Evolutionary conservation across 2,888 invertebrate species (phyloP).

Genomic region (Mesochorus sp.): DNA sequence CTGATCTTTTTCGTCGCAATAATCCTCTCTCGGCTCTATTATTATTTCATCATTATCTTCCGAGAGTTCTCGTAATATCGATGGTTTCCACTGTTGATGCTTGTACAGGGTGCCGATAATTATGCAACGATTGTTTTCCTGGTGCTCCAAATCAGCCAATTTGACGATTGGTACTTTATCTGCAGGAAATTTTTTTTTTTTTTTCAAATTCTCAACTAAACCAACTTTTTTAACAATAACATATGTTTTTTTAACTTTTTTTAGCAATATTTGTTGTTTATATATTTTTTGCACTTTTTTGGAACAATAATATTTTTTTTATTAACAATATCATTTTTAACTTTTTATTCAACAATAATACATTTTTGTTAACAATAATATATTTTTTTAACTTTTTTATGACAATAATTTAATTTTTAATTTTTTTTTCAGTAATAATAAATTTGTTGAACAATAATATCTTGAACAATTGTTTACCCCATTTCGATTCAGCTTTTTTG

Average conservation of each 20-base stretch:
- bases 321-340: not conserved
- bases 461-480: conserved; percentile 84
- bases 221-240: too few species aligned
- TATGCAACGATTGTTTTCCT: conserved; percentile 88
- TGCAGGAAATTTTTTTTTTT: too few species aligned
- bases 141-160: conserved; percentile 88
- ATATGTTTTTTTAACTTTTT: too few species aligned
- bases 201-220: too few species aligned
- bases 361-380: too few species aligned
- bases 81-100: conserved; percentile 95
- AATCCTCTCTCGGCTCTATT: conserved; percentile 88
- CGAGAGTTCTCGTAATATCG: conserved; percentile 94
- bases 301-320: not conserved
- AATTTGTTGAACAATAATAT: not conserved
- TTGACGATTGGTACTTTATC: conserved; percentile 82
- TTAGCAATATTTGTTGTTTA: too few species aligned
- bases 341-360: not conserved
- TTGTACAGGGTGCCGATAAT: conserved; percentile 97
- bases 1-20: conserved; percentile 91
- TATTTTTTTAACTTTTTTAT: too few species aligned
- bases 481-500: conserved; percentile 85
- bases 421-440: not conserved
- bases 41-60: conserved; percentile 94
- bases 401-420: not conserved
- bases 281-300: not conserved